Percentiles rank a stretch among this genome's conserved stretches.
These are phyloP conservation scores for Staurois parvus DNA, from an alignment of 2,797 vertebrate species.

Conservation along the genomic window DNA sequence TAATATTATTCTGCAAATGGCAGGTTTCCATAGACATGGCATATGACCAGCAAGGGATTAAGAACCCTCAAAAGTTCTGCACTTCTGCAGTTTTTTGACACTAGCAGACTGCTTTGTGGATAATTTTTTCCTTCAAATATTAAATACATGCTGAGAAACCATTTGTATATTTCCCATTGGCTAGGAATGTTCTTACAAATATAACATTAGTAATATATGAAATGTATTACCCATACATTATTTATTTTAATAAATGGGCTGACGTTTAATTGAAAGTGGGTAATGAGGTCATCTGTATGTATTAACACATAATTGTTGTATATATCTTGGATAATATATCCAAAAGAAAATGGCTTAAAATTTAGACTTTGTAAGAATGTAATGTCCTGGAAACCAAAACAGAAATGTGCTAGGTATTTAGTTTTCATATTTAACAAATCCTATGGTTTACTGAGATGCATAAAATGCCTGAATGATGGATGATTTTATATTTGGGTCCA, in stretches of 20 bases:
- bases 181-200: background rate
- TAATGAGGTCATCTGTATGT: constrained; percentile 21
- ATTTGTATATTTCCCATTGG: constrained; percentile 28
- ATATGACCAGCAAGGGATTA: constrained; percentile 22
- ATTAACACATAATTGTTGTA: constrained; percentile 15
- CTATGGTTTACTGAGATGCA: background rate
- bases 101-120: constrained; percentile 16
- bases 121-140: constrained; percentile 19
- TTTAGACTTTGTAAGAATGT: background rate
- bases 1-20: background rate
- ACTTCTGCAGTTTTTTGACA: constrained; percentile 9
- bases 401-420: background rate
- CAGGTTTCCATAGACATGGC: constrained; percentile 26
- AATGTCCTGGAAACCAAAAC: background rate
- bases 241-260: constrained; percentile 13
- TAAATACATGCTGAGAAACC: constrained; percentile 27
- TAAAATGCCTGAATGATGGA: background rate
- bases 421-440: background rate
- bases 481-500: background rate
- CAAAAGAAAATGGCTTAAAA: background rate
- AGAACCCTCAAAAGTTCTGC: background rate
- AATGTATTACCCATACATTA: constrained; percentile 7
- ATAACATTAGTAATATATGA: background rate
- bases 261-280: background rate
- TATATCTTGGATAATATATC: background rate